phyloP scores from a whole-genome alignment of 2,113 vertebrate genomes.

The Oreocharis arfaki region DNA sequence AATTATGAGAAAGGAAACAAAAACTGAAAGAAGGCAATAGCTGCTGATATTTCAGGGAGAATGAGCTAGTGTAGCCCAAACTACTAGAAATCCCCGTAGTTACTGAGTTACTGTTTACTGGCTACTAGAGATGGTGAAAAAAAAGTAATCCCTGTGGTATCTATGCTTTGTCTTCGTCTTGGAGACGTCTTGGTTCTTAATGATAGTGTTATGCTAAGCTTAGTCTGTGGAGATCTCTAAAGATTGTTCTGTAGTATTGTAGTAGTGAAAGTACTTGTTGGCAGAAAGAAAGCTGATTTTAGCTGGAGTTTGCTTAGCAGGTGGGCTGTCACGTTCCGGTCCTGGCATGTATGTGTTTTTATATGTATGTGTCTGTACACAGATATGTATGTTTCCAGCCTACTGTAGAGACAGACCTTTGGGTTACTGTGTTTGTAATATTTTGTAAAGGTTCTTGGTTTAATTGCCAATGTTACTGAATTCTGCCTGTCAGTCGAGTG shows the following conservation, averaged over 20 bases:
- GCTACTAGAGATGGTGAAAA: background rate
- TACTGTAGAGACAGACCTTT: background rate
- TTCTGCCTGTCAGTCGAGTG: background rate
- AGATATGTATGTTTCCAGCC: background rate
- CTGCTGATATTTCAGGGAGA: background rate
- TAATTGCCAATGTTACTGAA: background rate
- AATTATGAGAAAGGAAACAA: background rate
- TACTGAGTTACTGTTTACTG: background rate
- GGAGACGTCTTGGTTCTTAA: background rate
- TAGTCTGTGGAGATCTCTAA: background rate
- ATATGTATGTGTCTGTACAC: accelerated
- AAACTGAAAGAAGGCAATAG: background rate
- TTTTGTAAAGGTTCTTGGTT: background rate
- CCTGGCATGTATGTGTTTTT: background rate
- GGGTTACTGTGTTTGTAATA: background rate
- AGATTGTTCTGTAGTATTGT: background rate
- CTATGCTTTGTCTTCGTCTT: background rate
- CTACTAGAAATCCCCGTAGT: background rate
- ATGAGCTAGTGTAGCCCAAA: background rate
- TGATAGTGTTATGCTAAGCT: background rate
- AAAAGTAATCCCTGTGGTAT: background rate
- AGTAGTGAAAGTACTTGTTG: background rate
- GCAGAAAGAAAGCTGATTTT: background rate
- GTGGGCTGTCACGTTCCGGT: background rate
- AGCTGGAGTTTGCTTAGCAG: background rate